phyloP scores from a whole-genome alignment of 2,113 vertebrate genomes.

The Mugil cephalus region DNA sequence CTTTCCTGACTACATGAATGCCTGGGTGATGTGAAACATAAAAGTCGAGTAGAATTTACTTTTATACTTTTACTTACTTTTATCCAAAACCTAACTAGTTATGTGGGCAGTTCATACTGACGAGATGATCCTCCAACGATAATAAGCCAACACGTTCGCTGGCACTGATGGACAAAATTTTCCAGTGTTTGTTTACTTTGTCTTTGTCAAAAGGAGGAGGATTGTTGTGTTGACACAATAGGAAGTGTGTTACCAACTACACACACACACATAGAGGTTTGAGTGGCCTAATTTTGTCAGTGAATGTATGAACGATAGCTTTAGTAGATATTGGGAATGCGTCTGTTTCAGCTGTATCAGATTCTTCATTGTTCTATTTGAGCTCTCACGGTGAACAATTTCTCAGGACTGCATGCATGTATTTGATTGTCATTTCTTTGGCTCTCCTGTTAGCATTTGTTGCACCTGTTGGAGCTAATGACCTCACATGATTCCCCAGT shows the following conservation, averaged over 20 bases:
- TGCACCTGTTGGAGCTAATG: too few relatives aligned
- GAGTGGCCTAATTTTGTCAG: constrained; percentile 46
- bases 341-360: constrained; percentile 3
- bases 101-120: background rate
- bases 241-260: constrained; percentile 25
- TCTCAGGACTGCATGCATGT: background rate
- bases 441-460: background rate
- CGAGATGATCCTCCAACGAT: background rate
- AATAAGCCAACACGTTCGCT: constrained; percentile 7
- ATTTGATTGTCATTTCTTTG: background rate
- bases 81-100: background rate
- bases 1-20: constrained; percentile 10
- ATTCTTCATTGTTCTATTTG: background rate
- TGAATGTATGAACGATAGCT: constrained; percentile 13
- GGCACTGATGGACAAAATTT: constrained; percentile 17
- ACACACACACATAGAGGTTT: constrained; percentile 1
- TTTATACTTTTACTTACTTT: background rate
- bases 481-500: too few relatives aligned
- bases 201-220: constrained; percentile 31
- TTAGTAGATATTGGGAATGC: constrained; percentile 28
- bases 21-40: constrained; percentile 9
- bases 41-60: background rate
- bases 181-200: constrained; percentile 15
- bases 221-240: constrained; percentile 64
- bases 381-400: background rate